Evolutionary conservation across 2,797 vertebrate genomes (phyloP), one percentile per base, ranked within the genome.

Genomic region (Nasua narica): DNA sequence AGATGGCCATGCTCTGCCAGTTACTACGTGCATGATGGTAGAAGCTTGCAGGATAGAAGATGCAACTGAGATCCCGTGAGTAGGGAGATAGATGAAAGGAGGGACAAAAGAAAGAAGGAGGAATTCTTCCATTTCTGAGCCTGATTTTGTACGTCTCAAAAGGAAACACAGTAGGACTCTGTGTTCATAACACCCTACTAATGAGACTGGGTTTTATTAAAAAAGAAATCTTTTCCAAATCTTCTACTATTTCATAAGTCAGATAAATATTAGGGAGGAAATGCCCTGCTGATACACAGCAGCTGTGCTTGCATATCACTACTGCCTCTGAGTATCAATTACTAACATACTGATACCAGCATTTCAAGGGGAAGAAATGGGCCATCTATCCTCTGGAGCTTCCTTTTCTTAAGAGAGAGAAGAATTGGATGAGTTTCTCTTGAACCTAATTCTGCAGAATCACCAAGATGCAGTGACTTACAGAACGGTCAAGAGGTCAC

Each of bases 191-290:
- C 5, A n/a, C 25, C 37, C 43, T 23, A 25, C 27, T 74, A 93
- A 72, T n/a, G 46, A 79, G 35, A 50, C 6, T 37, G 16, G 7
- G n/a, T 77, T 92, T 60, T 60, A 29, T 29, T 87, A 52, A 82
- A 95, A 12, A 1, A 86, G 76, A 94, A 60, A 3, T 21, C 40
- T 52, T 93, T 92, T 48, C 52, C 52, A 93, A 87, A 84, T 62
- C 29, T 78, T 62, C n/a, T 78, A 74, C 65, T 56, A 77, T 94
- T 95, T 95, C 40, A 78, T 43, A 87, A 87, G 72, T 95, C 37
- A 60, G 81, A 65, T 84, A 60, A 89, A 46, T 35, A 43, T 60
- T 70, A 40, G 67, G 23, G 25, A 1, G 43, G 43, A 74, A 72
- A 50, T 40, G 46, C 40, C 8, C 58, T 87, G 32, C 43, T 23